Conservation (phyloP, 2,888 invertebrate genomes). For the Drosophila anomalata region DNA sequence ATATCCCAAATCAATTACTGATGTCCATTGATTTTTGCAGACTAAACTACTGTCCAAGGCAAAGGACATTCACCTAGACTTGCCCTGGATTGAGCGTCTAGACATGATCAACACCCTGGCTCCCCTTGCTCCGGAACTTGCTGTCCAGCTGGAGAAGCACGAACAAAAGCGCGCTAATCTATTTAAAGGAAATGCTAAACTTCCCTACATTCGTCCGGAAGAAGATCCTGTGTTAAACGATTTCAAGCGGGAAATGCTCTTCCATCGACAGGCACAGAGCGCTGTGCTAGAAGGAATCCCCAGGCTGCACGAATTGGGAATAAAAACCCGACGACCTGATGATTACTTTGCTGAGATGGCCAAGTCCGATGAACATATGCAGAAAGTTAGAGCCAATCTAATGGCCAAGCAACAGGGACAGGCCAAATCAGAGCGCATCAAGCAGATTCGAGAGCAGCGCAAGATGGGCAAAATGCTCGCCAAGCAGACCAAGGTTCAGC, state of each 20-base stretch:
- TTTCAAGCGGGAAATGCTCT: conserved; percentile 94
- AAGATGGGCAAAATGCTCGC: conserved; percentile 97
- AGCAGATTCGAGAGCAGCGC: conserved; percentile 94
- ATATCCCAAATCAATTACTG: accelerated
- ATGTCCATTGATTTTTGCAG: conserved; percentile 46
- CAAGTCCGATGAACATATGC: conserved; percentile 98
- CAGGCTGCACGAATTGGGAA: conserved; percentile 89
- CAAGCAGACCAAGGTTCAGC: conserved; percentile 92
- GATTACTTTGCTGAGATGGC: conserved; percentile 99
- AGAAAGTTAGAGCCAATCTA: conserved; percentile 93
- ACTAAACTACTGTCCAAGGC: conserved; percentile 87
- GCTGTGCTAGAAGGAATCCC: conserved; percentile 93
- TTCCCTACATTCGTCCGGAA: conserved; percentile 86
- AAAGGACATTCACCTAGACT: conserved; percentile 88
- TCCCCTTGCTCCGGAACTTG: conserved; percentile 93
- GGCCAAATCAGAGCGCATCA: conserved; percentile 94
- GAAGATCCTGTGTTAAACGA: conserved; percentile 94
- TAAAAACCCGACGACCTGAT: conserved; percentile 93
- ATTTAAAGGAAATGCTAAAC: conserved; percentile 89
- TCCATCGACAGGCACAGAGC: conserved; percentile 94
- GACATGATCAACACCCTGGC: conserved; percentile 91
- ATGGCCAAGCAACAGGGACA: conserved; percentile 93
- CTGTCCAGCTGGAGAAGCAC: conserved; percentile 90
- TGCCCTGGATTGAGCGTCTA: conserved; percentile 94
- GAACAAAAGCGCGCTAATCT: conserved; percentile 88